These are phyloP conservation scores for Cylindroiulus punctatus DNA, from an alignment of 2,888 invertebrate species.

Conservation along the genomic window DNA sequence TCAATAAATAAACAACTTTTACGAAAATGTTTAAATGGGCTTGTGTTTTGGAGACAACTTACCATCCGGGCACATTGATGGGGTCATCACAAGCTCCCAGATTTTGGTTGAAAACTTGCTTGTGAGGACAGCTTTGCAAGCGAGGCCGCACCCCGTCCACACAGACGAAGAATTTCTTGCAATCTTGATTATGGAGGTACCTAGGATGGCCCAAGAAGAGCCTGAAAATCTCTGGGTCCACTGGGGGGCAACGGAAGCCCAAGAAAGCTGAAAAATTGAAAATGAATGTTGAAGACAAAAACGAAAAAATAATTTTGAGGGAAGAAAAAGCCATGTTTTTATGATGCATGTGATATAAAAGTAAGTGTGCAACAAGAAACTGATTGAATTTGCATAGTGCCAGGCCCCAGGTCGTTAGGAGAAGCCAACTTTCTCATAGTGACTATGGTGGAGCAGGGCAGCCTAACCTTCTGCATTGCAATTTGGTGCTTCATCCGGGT, in stretches of 20 bases:
- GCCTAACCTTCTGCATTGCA: slow-evolving; percentile 81
- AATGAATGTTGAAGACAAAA: background rate
- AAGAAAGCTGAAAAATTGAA: slow-evolving; percentile 68
- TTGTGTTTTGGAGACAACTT: too few relatives aligned
- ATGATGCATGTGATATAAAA: too few relatives aligned
- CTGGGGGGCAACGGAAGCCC: slow-evolving; percentile 79
- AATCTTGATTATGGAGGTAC: slow-evolving; percentile 87
- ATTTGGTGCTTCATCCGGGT: slow-evolving; percentile 84
- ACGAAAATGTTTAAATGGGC: too few relatives aligned
- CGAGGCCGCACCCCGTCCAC: slow-evolving; percentile 87
- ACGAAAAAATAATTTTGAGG: too few relatives aligned
- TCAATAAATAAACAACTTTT: too few relatives aligned
- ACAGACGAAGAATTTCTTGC: slow-evolving; percentile 91
- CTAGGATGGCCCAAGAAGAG: slow-evolving; percentile 65
- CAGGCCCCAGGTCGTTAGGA: too few relatives aligned
- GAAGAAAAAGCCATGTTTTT: too few relatives aligned
- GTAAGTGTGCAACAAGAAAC: too few relatives aligned
- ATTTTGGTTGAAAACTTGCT: slow-evolving; percentile 87
- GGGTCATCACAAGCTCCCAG: slow-evolving; percentile 85
- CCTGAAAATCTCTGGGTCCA: slow-evolving; percentile 55
- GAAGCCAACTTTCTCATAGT: too few relatives aligned
- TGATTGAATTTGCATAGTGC: too few relatives aligned
- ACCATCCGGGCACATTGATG: slow-evolving; percentile 90
- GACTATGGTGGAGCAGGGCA: too few relatives aligned
- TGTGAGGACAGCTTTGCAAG: slow-evolving; percentile 86